Conservation (phyloP, 1,140 invertebrate species). For the Sarcophaga peregrina region DNA sequence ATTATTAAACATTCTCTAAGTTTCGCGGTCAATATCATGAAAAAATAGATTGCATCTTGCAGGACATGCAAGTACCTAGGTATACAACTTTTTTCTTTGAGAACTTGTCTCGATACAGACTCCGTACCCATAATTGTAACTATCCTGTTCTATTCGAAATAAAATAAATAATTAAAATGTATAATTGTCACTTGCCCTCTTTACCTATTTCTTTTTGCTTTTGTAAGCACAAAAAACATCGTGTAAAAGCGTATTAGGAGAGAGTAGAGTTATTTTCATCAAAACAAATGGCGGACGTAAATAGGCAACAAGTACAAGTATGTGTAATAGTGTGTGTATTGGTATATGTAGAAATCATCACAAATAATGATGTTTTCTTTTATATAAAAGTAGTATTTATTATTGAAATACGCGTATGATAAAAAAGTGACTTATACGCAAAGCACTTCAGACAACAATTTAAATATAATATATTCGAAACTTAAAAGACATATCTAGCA, state of each 20-base stretch:
- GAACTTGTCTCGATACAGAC: too few species aligned
- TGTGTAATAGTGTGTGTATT: background rate
- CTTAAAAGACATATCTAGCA: background rate
- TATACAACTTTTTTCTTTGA: too few species aligned
- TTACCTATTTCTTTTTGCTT: background rate
- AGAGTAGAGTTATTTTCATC: constrained; percentile 34
- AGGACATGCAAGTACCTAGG: too few species aligned
- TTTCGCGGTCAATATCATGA: too few species aligned
- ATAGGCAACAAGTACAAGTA: constrained; percentile 36
- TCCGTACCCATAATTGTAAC: too few species aligned
- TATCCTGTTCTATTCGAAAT: too few species aligned
- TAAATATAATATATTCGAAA: background rate
- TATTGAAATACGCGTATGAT: background rate
- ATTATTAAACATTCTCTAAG: too few species aligned
- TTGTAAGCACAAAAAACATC: constrained; percentile 8
- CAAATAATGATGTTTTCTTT: constrained; percentile 17
- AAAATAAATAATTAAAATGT: too few species aligned
- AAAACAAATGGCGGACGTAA: constrained; percentile 38
- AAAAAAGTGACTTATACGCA: background rate
- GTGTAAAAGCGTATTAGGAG: constrained; percentile 32
- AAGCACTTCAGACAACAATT: background rate
- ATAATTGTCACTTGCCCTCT: background rate
- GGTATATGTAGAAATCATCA: constrained; percentile 21
- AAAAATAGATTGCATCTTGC: too few species aligned
- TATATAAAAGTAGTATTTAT: constrained; percentile 3